These are phyloP conservation scores for Eurystomus glaucurus DNA, from an alignment of 2,797 vertebrate genomes.

Conservation along the genomic window DNA sequence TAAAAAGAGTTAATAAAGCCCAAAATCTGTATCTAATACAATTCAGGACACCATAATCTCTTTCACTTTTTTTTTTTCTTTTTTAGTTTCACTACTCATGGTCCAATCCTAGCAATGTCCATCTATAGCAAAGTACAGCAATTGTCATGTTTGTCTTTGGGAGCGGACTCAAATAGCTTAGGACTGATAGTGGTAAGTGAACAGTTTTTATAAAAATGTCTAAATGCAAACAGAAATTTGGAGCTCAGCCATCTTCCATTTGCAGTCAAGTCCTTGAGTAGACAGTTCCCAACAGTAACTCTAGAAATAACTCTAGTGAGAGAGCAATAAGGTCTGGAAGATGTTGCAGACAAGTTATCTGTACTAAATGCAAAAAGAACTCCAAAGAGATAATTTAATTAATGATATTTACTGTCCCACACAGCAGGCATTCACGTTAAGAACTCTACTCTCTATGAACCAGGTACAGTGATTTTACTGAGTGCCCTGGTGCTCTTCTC, in stretches of 20 bases:
- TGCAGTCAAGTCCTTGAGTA: not conserved
- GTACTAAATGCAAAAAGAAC: not conserved
- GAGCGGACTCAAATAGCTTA: not conserved
- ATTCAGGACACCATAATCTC: not conserved
- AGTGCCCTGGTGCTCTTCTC: not conserved
- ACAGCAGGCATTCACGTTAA: not conserved
- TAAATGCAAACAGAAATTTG: not conserved
- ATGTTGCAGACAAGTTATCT: not conserved
- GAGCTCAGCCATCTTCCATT: not conserved
- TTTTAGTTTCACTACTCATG: accelerated
- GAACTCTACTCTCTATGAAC: not conserved
- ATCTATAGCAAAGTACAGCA: not conserved
- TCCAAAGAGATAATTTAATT: not conserved
- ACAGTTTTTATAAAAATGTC: not conserved
- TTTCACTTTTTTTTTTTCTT: not conserved
- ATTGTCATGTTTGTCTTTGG: not conserved
- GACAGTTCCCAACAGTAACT: not conserved
- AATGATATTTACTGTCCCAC: not conserved
- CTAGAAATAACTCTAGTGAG: not conserved
- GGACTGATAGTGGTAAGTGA: not conserved
- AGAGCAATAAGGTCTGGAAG: not conserved
- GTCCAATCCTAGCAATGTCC: not conserved
- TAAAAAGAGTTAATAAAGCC: not conserved
- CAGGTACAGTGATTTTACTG: not conserved
- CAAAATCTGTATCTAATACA: not conserved